Evolutionary conservation across 2,888 invertebrate species (phyloP), one percentile per base, ranked within the genome.

Genomic region (Belgica antarctica): DNA sequence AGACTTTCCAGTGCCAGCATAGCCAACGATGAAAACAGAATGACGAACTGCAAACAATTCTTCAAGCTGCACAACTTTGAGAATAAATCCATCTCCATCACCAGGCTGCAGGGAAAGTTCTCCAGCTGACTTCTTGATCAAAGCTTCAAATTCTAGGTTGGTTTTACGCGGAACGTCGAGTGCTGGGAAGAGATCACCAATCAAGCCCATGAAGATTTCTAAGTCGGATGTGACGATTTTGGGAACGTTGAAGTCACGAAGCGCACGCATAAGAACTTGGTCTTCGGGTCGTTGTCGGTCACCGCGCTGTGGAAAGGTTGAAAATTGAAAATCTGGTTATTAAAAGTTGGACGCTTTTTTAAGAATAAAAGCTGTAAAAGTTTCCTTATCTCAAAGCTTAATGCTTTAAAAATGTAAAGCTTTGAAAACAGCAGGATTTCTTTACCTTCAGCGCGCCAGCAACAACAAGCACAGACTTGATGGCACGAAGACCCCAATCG

Each of bases 401-500:
- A 27, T 36, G 25, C 27, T 22, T 25, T 17, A 0, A 72, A 24
- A 15, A 46, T 24, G 19, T 25, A 25, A 59, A 74, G 79, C 76
- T 78, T 86, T 90, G n/a, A n/a, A n/a, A n/a, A n/a, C n/a, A n/a
- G n/a, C n/a, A n/a, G n/a, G n/a, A n/a, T n/a, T n/a, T n/a, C 5
- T 52, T 17, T 25, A 59, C 59, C 84, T 94, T 94, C 68, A 96
- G 81, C 34, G 94, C 88, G 52, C 95, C 96, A 73, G 96, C 96
- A 8, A 96, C 95, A 1, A 96, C 96, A 66, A 96, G 82, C 59
- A 96, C 95, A 68, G 96, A 96, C 78, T 96, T 96, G 75, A 96
- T 96, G 69, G 96, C 96, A 74, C 96, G 82, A 69, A 96, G 82
- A 36, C 96, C 96, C 96, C 96, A 94, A 83, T 96, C 96, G 77